phyloP scores from a whole-genome alignment of 2,797 vertebrate species.

The Taeniopygia guttata region DNA sequence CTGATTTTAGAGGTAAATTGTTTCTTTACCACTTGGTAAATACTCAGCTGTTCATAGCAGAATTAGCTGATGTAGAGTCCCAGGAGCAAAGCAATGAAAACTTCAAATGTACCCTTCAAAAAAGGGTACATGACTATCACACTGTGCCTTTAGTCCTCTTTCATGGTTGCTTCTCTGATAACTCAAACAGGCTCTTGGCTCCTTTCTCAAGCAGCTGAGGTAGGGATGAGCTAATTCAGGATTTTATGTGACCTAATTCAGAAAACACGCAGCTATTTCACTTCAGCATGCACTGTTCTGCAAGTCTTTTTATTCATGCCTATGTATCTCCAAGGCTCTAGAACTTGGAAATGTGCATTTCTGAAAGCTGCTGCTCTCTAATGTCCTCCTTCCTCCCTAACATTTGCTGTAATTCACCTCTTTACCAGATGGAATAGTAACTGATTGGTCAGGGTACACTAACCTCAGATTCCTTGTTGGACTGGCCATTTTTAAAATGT shows the following conservation, averaged over 20 bases:
- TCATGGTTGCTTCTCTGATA: not conserved
- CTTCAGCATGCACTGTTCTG: not conserved
- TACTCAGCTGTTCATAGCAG: not conserved
- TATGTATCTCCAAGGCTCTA: not conserved
- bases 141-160: not conserved
- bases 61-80: not conserved
- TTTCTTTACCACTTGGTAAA: not conserved
- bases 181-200: not conserved
- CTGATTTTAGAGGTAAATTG: not conserved
- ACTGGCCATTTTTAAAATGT: not conserved
- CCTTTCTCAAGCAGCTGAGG: not conserved
- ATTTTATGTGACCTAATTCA: constrained; percentile 18
- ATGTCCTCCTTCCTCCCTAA: not conserved
- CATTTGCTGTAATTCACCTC: not conserved
- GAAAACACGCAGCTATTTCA: constrained; percentile 1
- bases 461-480: not conserved
- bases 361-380: constrained; percentile 1
- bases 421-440: not conserved
- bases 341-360: not conserved
- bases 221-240: constrained; percentile 26
- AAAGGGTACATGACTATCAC: not conserved
- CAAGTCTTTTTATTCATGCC: constrained; percentile 1
- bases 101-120: rapidly evolving
- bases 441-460: not conserved
- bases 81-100: not conserved